Base-by-base conservation (phyloP, 2,888 invertebrate species). In the Argyresthia albistria region DNA sequence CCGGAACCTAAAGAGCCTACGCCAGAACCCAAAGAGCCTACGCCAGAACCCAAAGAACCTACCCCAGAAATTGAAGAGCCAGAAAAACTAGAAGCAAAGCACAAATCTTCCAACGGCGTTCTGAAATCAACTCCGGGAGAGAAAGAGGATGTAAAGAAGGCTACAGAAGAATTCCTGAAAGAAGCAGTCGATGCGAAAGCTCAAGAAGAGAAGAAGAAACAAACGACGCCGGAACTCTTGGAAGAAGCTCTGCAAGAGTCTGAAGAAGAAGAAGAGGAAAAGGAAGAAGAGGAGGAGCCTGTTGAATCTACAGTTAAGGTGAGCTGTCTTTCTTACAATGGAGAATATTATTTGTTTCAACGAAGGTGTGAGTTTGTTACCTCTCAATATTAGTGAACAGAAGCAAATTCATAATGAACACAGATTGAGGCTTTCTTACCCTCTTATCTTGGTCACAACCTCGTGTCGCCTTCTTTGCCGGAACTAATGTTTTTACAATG, bases 241-340 rank as follows among this genome's bases (percentile, higher is more conserved):
- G 80, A 78, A 57, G 83, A 84, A 58, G 81, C 83, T 12, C 55
- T 59, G 9, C 58, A 61, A 43, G 58, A 61, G 39, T 58, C 59
- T 11, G 76, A 73, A 56, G 61, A 57, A 35, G 56, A 68, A 45
- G 80, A 70, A 11, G 69, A 64, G 7, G 61, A 61, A 42, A 66
- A 65, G n/a, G 81, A 74, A 49, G 73, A 71, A 37, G 66, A 64
- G 14, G 54, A 57, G 35, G 59, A 58, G 11, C 62, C 60, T 53
- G 59, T 50, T 48, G 77, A 75, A 50, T 59, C 79, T 15, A 79
- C 76, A 53, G 86, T 88, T 8, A 88, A 88, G 71, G 88, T 88
- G 60, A 77, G 75, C 60, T 39, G 39, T 39, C n/a, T 39, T 9
- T 39, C 39, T 8, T 4, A 39, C 8, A 25, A 25, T n/a, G 25